Evolutionary conservation across 2,888 invertebrate species (phyloP), one percentile per base, ranked within the genome.

Genomic region (Plusia festucae): DNA sequence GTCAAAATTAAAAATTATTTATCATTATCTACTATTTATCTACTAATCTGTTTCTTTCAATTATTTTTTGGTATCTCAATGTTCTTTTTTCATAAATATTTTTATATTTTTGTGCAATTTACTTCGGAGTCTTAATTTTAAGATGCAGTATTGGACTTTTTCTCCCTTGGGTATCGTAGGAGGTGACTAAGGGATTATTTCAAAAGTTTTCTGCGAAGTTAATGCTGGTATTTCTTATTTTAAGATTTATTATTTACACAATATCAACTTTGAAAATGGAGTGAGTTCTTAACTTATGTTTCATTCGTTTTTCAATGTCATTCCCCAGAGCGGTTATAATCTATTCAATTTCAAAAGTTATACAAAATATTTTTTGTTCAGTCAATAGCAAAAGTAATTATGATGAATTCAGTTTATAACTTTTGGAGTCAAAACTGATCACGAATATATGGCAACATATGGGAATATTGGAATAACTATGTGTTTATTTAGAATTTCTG

Each of bases 131-230:
- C 40, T 40, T n/a, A n/a, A 40, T 40, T 40, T 40, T 40, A 1
- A 40, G 6, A n/a, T 6, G 40, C 40, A 40, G 13, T 34, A n/a
- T n/a, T n/a, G 40, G 40, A 40, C 4, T 40, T 40, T 0, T 40
- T 40, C 6, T n/a, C 40, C n/a, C 40, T n/a, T n/a, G 40, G n/a
- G 40, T 40, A 15, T 40, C 40, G 40, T 40, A 40, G 6, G n/a
- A 40, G 40, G 40, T 40, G 40, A 40, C 40, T 40, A 40, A 40
- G 40, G 40, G n/a, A 40, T 40, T 40, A 40, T 40, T n/a, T 40
- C n/a, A n/a, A 40, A n/a, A 40, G 40, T 15, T n/a, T 40, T 40
- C 40, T n/a, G 40, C 40, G 13, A 7, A 40, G n/a, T 5, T 40
- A 40, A n/a, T 40, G 40, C 40, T 40, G n/a, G 40, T n/a, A 40